Evolutionary conservation across 2,888 invertebrate genomes (phyloP).

Genomic region (Brachypterus glaber): DNA sequence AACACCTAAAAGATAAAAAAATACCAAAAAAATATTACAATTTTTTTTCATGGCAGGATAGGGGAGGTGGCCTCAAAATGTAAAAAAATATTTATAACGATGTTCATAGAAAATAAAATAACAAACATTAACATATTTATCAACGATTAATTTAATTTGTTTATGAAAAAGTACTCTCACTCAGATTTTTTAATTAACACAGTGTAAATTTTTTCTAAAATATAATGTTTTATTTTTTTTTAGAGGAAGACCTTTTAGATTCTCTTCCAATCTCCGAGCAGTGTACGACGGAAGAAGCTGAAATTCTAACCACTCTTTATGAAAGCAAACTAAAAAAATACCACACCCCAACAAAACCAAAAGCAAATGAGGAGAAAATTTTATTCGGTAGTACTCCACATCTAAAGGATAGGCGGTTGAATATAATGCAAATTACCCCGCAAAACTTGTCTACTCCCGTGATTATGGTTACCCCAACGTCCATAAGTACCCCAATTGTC

Average conservation of each 20-base stretch:
- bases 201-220: too few species aligned
- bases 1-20: too few species aligned
- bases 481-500: constrained; percentile 13
- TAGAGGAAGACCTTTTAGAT: constrained; percentile 62
- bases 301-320: constrained; percentile 66
- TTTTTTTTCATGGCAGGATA: too few species aligned
- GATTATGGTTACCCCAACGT: neutral
- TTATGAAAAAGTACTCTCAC: too few species aligned
- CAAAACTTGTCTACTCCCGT: constrained; percentile 19
- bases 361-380: constrained; percentile 20
- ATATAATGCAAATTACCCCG: constrained; percentile 18
- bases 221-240: too few species aligned
- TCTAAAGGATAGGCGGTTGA: constrained; percentile 3
- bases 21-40: too few species aligned
- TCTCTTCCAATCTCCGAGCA: constrained; percentile 57
- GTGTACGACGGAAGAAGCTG: constrained; percentile 52
- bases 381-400: constrained; percentile 13
- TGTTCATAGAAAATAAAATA: too few species aligned
- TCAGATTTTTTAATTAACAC: too few species aligned
- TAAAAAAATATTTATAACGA: too few species aligned
- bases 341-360: constrained; percentile 48
- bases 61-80: too few species aligned
- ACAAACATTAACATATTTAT: too few species aligned
- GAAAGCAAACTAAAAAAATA: constrained; percentile 80
- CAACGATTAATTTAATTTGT: too few species aligned